These are phyloP conservation scores for Forbesichthys papilliferus DNA, from an alignment of 2,113 vertebrate genomes.

Conservation along the genomic window DNA sequence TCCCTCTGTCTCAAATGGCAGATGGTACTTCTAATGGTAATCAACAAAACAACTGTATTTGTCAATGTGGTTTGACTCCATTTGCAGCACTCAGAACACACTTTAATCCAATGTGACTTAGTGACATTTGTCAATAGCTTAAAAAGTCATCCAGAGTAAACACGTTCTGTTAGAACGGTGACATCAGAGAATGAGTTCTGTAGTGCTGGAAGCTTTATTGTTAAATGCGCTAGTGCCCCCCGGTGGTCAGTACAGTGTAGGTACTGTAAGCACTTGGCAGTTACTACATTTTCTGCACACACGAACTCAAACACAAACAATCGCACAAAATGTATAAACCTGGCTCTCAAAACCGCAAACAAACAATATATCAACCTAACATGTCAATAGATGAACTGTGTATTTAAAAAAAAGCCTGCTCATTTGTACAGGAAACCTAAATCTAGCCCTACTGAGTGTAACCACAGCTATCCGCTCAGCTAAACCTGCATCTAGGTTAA, in stretches of 20 bases:
- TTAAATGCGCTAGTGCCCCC: constrained; percentile 44
- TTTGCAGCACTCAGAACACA: too few species aligned
- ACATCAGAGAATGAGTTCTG: neutral
- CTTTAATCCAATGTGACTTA: too few species aligned
- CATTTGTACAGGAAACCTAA: neutral
- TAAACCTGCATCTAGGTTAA: neutral
- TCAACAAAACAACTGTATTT: too few species aligned
- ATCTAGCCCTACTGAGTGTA: neutral
- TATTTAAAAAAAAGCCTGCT: neutral
- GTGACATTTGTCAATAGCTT: too few species aligned
- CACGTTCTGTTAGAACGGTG: too few species aligned
- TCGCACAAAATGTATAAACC: neutral
- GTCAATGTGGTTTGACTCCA: too few species aligned
- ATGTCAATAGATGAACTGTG: neutral
- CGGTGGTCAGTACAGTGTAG: constrained; percentile 36
- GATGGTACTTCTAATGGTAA: neutral
- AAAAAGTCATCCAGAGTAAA: neutral
- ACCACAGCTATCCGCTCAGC: neutral
- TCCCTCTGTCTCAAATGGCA: constrained; percentile 3
- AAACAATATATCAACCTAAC: too few species aligned
- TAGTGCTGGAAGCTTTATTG: neutral
- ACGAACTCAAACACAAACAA: neutral
- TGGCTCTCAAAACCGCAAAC: constrained; percentile 18
- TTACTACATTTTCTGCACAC: too few species aligned
- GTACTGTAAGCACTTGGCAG: neutral